Base-by-base conservation (phyloP, 2,888 invertebrate genomes). In the Orthosia gracilis region DNA sequence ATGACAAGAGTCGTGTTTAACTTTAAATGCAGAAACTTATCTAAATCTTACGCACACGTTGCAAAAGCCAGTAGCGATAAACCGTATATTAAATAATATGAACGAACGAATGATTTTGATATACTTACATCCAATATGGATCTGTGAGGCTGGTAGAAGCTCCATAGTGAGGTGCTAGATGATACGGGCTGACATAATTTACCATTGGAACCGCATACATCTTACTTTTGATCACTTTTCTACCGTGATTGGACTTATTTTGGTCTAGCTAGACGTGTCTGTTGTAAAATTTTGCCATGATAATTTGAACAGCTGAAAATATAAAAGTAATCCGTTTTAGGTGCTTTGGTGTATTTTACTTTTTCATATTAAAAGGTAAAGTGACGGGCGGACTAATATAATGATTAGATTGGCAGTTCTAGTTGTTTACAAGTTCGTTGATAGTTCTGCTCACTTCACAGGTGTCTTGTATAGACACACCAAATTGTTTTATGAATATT, bases 141-240 rank as follows among this genome's bases (percentile, higher is more conserved):
- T 95, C 95, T 4, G 92, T 70, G 2, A 96, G 87, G 21, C 88
- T 90, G 13, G 93, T 66, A 0, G 90, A 62, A 11, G 91, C 80
- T 40, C 90, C 91, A 74, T 92, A 96, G 3, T 89, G 86, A 4
- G 92, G 72, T 12, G 86, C 86, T 58, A 94, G 79, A 73, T 96
- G 83, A 75, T 96, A 96, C 0, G 96, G 94, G 26, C 89, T 91
- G 73, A 93, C 93, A 63, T 95, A 92, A 73, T 94, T 95, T 65
- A 96, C 91, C 93, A 96, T 92, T 1, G 96, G 94, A 57, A 96
- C 92, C 3, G 96, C 92, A 80, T 96, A 96, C 96, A 96, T 96
- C 83, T 85, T 90, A 50, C 49, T 64, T 18, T 68, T 26, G 7
- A 58, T 18, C 57, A 83, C 76, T 76, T 40, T 59, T 50, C 5